These are phyloP conservation scores for Megalurothrips usitatus DNA, from an alignment of 2,888 invertebrate species.

Conservation along the genomic window DNA sequence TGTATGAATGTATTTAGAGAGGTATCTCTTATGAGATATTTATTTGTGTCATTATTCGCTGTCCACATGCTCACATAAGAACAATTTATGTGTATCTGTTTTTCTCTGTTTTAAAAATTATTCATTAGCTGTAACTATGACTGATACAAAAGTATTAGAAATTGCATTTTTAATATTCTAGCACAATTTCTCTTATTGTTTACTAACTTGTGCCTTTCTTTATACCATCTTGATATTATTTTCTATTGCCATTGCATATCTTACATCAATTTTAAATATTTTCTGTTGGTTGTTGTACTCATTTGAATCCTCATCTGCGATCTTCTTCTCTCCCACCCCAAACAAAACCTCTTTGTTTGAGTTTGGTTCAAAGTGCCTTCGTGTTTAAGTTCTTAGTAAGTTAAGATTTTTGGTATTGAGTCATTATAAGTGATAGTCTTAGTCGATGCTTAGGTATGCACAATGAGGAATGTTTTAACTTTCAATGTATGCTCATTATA, in stretches of 20 bases:
- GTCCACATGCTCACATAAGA: no score
- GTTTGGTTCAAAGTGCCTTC: not conserved
- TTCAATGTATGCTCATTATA: no score
- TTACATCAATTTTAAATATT: not conserved
- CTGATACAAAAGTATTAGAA: not conserved
- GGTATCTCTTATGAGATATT: not conserved
- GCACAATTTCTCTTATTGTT: not conserved
- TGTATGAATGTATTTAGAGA: no score
- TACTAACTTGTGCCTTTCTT: not conserved
- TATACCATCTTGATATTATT: not conserved
- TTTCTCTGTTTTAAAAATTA: not conserved
- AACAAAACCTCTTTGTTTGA: not conserved
- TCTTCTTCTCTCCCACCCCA: not conserved
- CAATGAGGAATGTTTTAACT: no score
- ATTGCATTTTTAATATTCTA: not conserved
- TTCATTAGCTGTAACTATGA: not conserved
- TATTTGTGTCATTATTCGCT: not conserved
- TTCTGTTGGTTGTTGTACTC: not conserved
- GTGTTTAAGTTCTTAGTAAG: not conserved
- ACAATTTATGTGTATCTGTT: not conserved
- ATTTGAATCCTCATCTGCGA: no score
- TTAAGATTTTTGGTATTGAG: not conserved
- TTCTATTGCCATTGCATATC: not conserved
- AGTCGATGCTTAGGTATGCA: no score
- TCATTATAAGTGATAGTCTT: no score